Base-by-base conservation (phyloP, 2,888 invertebrate species). In the Lasioglossum figueresi region DNA sequence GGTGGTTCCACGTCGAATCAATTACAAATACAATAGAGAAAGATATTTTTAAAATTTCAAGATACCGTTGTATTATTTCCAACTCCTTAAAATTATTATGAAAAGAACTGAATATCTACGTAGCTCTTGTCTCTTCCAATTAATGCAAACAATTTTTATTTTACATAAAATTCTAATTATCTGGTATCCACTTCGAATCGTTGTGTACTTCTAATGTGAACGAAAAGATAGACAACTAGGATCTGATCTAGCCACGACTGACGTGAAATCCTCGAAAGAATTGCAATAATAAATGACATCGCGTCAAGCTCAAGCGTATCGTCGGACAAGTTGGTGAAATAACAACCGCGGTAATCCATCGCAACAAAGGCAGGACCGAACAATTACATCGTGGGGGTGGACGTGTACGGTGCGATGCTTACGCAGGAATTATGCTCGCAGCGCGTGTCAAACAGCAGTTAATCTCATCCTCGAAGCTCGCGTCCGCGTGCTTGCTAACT, bases 381-480 rank as follows among this genome's bases (percentile, higher is more conserved):
- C 37, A 12, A 68, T 68, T 68, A 68, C 37, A 34, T 10, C 19
- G 19, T 8, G 23, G 37, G 68, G 37, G 12, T 34, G 23, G 23
- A 23, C 34, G 23, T 23, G 12, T 10, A 23, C 12, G 37, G 68
- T 37, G 68, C 37, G 34, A 68, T 68, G 34, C 27, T 37, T 63
- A 66, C 37, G 66, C 45, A n/a, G 56, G 77, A 78, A 78, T 78
- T 59, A 74, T 70, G 74, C 73, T 48, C 43, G 78, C 74, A 81
- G 56, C 37, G 23, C 71, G 56, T 74, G 75, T 81, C 71, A 66
- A 75, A 81, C 70, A 45, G 70, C 75, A 75, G 74, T 73, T 82
- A 83, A 87, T 83, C 82, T 82, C 80, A 88, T 77, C 78, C 71
- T n/a, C 59, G 43, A 56, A 56, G 70, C 75, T 77, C 34, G 73